A percentile compares a stretch with the other conserved stretches of the same genome.
Evolutionary conservation across 2,113 vertebrate species (phyloP).

Genomic region (Syngnathus floridae): DNA sequence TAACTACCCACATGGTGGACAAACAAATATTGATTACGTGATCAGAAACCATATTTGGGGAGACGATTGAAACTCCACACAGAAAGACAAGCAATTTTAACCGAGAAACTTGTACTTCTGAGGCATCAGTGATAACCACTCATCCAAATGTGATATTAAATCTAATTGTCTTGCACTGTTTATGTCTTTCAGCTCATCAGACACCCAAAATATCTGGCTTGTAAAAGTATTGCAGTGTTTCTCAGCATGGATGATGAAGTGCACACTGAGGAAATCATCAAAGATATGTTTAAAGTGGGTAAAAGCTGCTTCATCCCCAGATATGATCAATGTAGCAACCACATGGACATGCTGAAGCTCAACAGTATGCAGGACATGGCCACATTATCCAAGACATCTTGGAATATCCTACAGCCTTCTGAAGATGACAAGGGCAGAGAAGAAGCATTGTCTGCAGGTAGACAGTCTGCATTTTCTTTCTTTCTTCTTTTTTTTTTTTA

Average conservation of each 20-base stretch:
- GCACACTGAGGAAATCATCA: constrained; percentile 80
- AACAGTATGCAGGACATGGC: constrained; percentile 75
- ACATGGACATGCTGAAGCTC: constrained; percentile 92
- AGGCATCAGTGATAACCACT: neutral
- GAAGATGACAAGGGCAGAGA: constrained; percentile 73
- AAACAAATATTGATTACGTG: no score
- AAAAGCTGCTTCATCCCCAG: constrained; percentile 90
- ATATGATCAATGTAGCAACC: constrained; percentile 73
- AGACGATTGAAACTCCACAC: no score
- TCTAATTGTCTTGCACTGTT: constrained; percentile 2
- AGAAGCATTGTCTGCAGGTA: constrained; percentile 82
- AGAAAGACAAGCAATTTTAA: no score
- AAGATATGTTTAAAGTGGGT: constrained; percentile 75
- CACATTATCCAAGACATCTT: constrained; percentile 78
- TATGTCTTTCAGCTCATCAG: constrained; percentile 69
- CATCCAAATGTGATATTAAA: neutral
- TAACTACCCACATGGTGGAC: no score
- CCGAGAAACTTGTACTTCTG: neutral
- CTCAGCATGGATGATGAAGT: constrained; percentile 91
- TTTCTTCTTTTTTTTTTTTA: neutral
- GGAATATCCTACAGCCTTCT: constrained; percentile 86
- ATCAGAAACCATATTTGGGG: no score
- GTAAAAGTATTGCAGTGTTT: constrained; percentile 81
- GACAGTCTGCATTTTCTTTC: neutral
- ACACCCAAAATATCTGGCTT: constrained; percentile 78